These are phyloP conservation scores for Cotesia glomerata DNA, from an alignment of 1,140 invertebrate species.

Conservation along the genomic window DNA sequence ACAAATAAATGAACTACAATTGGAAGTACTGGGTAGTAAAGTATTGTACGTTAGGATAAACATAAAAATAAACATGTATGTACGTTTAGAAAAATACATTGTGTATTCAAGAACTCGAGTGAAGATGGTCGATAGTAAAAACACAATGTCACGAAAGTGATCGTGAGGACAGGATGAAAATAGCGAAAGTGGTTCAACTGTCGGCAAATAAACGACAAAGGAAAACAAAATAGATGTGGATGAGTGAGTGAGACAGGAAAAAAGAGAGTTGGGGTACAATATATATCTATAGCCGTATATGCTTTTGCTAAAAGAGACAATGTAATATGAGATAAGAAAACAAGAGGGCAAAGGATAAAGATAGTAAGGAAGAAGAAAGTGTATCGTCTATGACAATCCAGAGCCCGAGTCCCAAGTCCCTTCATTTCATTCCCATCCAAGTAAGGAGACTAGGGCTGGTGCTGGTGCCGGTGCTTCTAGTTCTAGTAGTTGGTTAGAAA, in stretches of 20 bases:
- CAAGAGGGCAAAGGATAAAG: neutral
- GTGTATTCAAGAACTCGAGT: no score
- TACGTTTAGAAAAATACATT: no score
- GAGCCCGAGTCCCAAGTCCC: neutral
- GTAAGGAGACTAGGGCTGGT: neutral
- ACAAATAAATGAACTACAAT: no score
- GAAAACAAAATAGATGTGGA: neutral
- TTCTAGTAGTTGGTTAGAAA: neutral
- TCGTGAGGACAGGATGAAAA: neutral
- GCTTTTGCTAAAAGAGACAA: neutral
- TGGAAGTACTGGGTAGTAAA: neutral
- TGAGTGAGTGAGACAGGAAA: neutral
- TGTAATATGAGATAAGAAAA: no score
- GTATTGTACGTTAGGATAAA: neutral
- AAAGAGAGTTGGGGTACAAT: neutral
- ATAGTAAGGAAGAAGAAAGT: neutral
- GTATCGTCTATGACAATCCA: neutral
- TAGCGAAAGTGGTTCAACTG: constrained; percentile 3
- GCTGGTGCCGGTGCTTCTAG: neutral
- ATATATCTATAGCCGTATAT: neutral
- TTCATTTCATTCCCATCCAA: neutral
- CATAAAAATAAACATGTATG: no score
- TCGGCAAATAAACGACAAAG: neutral
- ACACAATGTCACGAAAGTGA: neutral
- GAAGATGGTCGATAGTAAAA: neutral